Percentiles rank a stretch among this genome's conserved stretches.
Conservation (phyloP, 2,888 invertebrate species). For the Lissonota sp. region DNA sequence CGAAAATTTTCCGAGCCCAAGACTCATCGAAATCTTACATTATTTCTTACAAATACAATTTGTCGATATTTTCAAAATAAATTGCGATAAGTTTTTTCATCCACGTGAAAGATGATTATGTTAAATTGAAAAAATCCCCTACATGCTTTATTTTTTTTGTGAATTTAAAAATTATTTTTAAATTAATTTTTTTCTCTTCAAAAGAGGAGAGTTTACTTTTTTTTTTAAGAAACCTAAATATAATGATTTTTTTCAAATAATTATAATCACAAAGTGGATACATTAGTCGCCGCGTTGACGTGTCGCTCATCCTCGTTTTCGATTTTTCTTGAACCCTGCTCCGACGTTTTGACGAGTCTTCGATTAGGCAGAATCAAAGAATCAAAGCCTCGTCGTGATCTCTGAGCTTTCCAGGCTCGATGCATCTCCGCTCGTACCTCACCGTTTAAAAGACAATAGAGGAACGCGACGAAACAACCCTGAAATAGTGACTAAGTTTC, state of each 20-base stretch:
- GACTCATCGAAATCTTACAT: too few species aligned
- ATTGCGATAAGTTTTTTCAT: too few species aligned
- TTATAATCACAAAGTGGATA: slow-evolving; percentile 57
- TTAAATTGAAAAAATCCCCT: too few species aligned
- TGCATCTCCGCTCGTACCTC: slow-evolving; percentile 86
- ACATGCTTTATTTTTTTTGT: too few species aligned
- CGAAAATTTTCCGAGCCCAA: too few species aligned
- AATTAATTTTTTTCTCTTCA: too few species aligned
- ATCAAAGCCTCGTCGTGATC: slow-evolving; percentile 70
- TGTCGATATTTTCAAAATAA: too few species aligned
- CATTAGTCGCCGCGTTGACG: slow-evolving; percentile 42
- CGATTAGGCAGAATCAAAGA: slow-evolving; percentile 64
- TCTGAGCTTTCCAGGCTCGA: slow-evolving; percentile 73
- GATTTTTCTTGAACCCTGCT: slow-evolving; percentile 17
- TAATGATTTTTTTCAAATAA: neutral
- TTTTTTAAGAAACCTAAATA: neutral
- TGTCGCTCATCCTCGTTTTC: neutral
- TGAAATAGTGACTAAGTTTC: slow-evolving; percentile 75
- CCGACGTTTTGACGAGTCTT: slow-evolving; percentile 52
- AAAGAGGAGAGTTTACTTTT: neutral
- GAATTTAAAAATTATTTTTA: too few species aligned
- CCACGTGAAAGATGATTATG: too few species aligned
- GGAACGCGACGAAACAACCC: slow-evolving; percentile 87
- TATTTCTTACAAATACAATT: too few species aligned
- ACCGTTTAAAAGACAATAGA: slow-evolving; percentile 88